Conservation (phyloP, 2,113 vertebrate species). For the Serinus canaria region DNA sequence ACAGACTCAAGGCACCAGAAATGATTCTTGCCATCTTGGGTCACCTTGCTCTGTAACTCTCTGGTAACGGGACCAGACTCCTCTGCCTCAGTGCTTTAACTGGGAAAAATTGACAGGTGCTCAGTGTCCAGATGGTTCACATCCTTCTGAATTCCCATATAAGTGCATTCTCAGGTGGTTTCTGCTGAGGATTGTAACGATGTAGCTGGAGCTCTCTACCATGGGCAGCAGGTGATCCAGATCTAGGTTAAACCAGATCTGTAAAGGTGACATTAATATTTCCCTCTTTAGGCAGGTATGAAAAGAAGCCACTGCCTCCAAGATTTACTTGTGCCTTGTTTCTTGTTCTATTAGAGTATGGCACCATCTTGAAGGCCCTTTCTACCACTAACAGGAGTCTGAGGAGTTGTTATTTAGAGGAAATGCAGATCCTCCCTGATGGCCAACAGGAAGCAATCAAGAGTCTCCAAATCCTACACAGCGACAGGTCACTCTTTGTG, state of each 20-base stretch:
- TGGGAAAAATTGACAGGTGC: neutral
- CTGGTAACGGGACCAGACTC: neutral
- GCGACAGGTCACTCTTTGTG: slow-evolving; percentile 91
- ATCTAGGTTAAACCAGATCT: neutral
- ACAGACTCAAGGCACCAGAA: neutral
- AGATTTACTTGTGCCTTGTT: slow-evolving; percentile 36
- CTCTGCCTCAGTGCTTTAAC: neutral
- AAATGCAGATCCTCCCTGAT: slow-evolving; percentile 89
- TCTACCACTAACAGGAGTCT: slow-evolving; percentile 90
- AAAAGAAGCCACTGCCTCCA: neutral
- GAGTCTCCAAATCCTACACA: slow-evolving; percentile 93
- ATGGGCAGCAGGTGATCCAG: neutral
- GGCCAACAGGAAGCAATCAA: slow-evolving; percentile 86
- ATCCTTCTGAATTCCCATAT: neutral
- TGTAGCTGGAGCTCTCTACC: neutral
- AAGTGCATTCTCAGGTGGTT: neutral
- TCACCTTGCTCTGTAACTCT: slow-evolving; percentile 25
- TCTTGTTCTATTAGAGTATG: slow-evolving; percentile 81
- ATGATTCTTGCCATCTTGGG: neutral
- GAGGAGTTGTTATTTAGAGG: slow-evolving; percentile 94
- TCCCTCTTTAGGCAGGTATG: neutral
- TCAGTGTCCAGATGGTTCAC: neutral
- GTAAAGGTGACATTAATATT: neutral
- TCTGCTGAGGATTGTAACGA: neutral
- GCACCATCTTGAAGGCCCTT: slow-evolving; percentile 94